Evolutionary conservation across 2,888 invertebrate species (phyloP).

Genomic region (Dromius quadrimaculatus): DNA sequence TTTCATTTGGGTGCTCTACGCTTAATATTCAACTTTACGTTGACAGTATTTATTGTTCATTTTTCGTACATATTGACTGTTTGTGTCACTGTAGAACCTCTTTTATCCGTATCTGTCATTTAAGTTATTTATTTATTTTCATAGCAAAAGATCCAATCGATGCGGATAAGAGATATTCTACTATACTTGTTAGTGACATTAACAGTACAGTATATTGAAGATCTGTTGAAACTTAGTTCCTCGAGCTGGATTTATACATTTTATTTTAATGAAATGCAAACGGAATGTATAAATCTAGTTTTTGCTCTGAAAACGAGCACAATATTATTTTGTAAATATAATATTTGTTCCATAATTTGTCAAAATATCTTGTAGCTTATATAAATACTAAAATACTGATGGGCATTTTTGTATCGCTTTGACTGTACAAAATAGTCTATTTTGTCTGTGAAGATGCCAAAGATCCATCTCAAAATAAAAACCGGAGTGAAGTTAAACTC

Average conservation of each 20-base stretch:
- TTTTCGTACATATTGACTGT: slow-evolving; percentile 10
- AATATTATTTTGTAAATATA: not conserved
- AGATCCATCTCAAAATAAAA: slow-evolving; percentile 28
- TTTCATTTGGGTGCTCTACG: slow-evolving; percentile 32
- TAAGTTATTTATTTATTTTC: no score
- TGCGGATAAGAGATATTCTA: no score
- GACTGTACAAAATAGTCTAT: slow-evolving; percentile 12
- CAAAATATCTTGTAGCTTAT: no score
- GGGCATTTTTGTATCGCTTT: not conserved
- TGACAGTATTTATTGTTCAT: slow-evolving; percentile 24
- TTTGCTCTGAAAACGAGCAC: no score
- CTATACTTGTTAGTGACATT: no score
- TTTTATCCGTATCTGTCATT: no score
- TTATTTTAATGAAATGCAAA: slow-evolving; percentile 2
- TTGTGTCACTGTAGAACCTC: no score
- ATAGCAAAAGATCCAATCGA: no score
- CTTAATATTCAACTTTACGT: slow-evolving; percentile 29
- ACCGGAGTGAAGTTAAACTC: slow-evolving; percentile 16
- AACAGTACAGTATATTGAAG: no score
- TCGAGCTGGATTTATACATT: not conserved
- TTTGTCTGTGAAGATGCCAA: slow-evolving; percentile 28
- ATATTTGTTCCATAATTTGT: slow-evolving; percentile 11
- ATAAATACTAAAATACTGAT: slow-evolving; percentile 5
- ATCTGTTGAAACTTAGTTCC: no score
- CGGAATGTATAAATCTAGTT: no score